Evolutionary conservation across 2,888 invertebrate genomes (phyloP), one percentile per base, ranked within the genome.

Genomic region (Cheilosia impressa): DNA sequence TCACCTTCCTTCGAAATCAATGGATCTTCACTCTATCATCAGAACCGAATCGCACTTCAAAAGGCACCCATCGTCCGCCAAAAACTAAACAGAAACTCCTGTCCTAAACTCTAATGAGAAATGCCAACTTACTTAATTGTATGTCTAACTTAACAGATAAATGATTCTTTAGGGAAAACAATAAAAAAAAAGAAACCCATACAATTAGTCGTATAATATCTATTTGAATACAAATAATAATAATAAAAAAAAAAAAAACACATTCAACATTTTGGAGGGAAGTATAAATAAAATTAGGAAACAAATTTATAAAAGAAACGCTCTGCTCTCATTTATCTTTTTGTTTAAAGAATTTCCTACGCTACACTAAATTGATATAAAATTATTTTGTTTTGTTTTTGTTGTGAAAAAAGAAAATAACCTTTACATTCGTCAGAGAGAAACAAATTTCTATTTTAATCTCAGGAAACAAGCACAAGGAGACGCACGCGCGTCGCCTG

Each of bases 221-320:
- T 77, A 66, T 68, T 72, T 77, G 45, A 52, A 27, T 62, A 62
- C 50, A 81, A 53, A 77, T 47, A 34, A 41, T 24, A 24, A 55
- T 62, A 53, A 69, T 38, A 31, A 65, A 73, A 76, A 53, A 68
- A 52, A 72, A 76, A 66, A 77, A 60, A 76, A 76, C 41, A 84
- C 84, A 80, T 80, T 84, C 80, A 84, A 84, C 79, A 76, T 76
- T 43, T 69, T 84, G 84, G 84, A 84, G 84, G 84, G 75, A 84
- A 69, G 66, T 79, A 80, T 80, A 84, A 78, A 78, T 78, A 38
- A 77, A 52, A 52, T 24, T 15, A 52, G 24, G 69, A 73, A 71
- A 60, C 60, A 58, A 60, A 60, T 31, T 47, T 15, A 47, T 47
- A 38, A 71, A 68, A 57, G n/a, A 69, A 69, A 45, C 31, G 15